Percentiles rank a stretch among this genome's conserved stretches.
Evolutionary conservation across 2,888 invertebrate species (phyloP).

Genomic region (Micropterix aruncella): DNA sequence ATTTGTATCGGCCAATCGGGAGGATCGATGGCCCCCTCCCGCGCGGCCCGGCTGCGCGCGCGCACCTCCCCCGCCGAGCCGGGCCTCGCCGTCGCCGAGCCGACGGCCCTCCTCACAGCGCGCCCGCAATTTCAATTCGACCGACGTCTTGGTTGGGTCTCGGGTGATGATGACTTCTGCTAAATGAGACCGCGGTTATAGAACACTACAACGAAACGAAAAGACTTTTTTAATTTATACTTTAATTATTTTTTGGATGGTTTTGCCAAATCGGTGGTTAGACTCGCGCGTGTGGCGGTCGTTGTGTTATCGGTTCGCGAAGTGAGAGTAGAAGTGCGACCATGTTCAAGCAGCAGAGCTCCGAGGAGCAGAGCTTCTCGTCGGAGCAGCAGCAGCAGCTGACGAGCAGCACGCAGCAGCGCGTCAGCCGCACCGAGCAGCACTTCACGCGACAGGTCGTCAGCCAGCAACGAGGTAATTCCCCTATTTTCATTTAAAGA

Average conservation of each 20-base stretch:
- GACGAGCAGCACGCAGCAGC: constrained; percentile 30
- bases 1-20: constrained; percentile 7
- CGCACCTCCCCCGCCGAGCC: constrained; percentile 2
- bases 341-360: constrained; percentile 63
- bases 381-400: constrained; percentile 32
- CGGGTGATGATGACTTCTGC: constrained; percentile 67
- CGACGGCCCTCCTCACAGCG: constrained; percentile 44
- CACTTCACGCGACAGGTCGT: constrained; percentile 68
- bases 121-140: constrained; percentile 86
- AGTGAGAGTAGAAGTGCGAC: constrained; percentile 28
- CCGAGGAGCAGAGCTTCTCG: constrained; percentile 24
- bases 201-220: constrained; percentile 16
- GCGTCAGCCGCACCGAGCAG: constrained; percentile 59
- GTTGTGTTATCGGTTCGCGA: constrained; percentile 13
- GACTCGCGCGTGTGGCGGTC: constrained; percentile 3
- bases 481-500: constrained; percentile 4
- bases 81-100: constrained; percentile 5
- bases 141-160: constrained; percentile 78
- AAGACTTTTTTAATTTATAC: constrained; percentile 18
- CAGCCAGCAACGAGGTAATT: constrained; percentile 61
- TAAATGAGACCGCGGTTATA: constrained; percentile 40
- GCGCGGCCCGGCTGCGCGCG: constrained; percentile 5
- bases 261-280: not conserved
- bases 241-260: constrained; percentile 3
- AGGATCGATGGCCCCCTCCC: constrained; percentile 4